A percentile compares a stretch with the other conserved stretches of the same genome.
Evolutionary conservation across 1,140 invertebrate genomes (phyloP).

Genomic region (Papilio aristodemus): DNA sequence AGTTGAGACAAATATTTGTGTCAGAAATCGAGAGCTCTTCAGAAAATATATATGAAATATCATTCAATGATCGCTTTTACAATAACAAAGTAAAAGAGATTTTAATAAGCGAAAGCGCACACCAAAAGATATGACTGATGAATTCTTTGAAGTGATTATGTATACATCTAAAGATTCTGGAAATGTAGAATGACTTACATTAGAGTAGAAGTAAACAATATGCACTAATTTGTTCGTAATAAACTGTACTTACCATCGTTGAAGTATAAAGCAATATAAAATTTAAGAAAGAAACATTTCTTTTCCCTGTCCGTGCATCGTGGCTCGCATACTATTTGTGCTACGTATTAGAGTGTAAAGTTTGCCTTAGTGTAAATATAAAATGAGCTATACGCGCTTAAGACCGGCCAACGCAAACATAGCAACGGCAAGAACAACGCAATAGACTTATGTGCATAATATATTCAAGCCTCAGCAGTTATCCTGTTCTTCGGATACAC

Average conservation of each 20-base stretch:
- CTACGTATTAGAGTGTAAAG: constrained; percentile 42
- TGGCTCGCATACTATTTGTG: constrained; percentile 42
- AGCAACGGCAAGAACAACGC: constrained; percentile 43
- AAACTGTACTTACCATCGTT: too few relatives aligned
- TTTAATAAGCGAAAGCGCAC: not conserved
- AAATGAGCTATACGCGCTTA: constrained; percentile 43
- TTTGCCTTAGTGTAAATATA: constrained; percentile 55
- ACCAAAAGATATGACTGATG: not conserved
- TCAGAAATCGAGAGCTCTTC: constrained; percentile 19
- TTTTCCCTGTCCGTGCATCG: constrained; percentile 2
- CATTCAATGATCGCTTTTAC: constrained; percentile 16
- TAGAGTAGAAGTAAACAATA: too few relatives aligned
- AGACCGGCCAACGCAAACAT: constrained; percentile 48
- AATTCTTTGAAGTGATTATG: not conserved
- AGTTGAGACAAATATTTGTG: constrained; percentile 31
- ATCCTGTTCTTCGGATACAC: constrained; percentile 25
- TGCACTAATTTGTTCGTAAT: too few relatives aligned
- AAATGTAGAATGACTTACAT: too few relatives aligned
- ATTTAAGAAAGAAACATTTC: not conserved
- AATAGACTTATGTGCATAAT: constrained; percentile 30
- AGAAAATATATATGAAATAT: constrained; percentile 24
- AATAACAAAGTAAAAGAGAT: constrained; percentile 6
- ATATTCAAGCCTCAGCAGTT: constrained; percentile 27
- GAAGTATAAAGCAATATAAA: not conserved
- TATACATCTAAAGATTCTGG: not conserved